Base-by-base conservation (phyloP, 2,113 vertebrate species). In the Pedionomus torquatus region DNA sequence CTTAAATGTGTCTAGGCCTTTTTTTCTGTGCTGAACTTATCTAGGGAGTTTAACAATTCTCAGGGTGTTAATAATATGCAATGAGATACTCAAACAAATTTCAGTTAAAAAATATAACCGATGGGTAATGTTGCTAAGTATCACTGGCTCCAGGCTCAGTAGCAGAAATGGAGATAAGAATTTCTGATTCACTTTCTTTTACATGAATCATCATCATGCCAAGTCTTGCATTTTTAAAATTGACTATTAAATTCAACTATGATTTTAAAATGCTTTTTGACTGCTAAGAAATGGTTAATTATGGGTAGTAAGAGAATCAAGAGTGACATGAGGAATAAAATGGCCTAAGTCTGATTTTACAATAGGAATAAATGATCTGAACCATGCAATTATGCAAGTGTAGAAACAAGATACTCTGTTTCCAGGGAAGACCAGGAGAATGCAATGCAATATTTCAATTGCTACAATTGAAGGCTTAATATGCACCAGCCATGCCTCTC, bases 201-300 rank as follows among this genome's bases (percentile, higher is more conserved):
- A 39, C 23, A 10, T 39, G 82, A 92, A 69, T 88, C 83, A 64
- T 68, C 58, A 58, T 63, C 25, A 4, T 78, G 49, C 46, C 43
- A 83, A 85, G 44, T 60, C 46, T 66, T 76, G 51, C 37, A 63
- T 89, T 95, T 96, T 83, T 9, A 74, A 80, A 85, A 80, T 35
- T 83, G 64, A 61, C 48, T 90, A 46, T 89, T 90, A 81, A 81
- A 90, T 89, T 80, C 63, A 87, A 5, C 61, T 74, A 17, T 57
- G 43, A 83, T 75, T 94, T 75, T 83, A 72, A 90, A 90, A 63
- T 63, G 46, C 6, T 86, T 91, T 89, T 93, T 79, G 79, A 92
- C 71, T 90, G 68, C 69, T 89, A 64, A 84, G 77, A 84, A 93
- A 75, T 43, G 83, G 60, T 72, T 95, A 90, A 89, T 93, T 92